Evolutionary conservation across 1,140 invertebrate genomes (phyloP).

Genomic region (Sipha flava): DNA sequence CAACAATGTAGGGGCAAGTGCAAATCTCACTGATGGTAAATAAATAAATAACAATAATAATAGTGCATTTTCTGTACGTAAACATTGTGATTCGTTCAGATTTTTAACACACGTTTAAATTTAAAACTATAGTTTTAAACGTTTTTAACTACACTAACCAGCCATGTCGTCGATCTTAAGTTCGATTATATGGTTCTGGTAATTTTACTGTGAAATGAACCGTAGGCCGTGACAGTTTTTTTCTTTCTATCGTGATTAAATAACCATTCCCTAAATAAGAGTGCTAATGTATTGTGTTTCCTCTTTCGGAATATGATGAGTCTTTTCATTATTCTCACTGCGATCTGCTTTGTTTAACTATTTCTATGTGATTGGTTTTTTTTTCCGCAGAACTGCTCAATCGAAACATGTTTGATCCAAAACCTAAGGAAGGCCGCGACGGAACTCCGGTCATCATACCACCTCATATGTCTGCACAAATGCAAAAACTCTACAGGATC

Average conservation of each 20-base stretch:
- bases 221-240: constrained; percentile 22
- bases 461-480: constrained; percentile 61
- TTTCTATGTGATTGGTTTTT: no score
- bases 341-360: no score
- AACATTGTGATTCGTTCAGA: no score
- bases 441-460: constrained; percentile 72
- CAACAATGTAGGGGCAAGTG: constrained; percentile 48
- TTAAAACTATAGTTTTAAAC: not conserved
- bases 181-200: not conserved
- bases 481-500: constrained; percentile 72
- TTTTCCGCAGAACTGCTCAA: constrained; percentile 66
- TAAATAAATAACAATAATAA: constrained; percentile 1
- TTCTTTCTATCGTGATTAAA: not conserved
- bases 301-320: no score
- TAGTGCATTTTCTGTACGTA: not conserved
- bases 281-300: not conserved
- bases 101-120: not conserved
- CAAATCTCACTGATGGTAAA: constrained; percentile 62
- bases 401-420: constrained; percentile 69
- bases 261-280: not conserved
- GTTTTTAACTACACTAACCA: not conserved
- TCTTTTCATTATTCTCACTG: not conserved
- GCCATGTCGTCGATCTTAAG: not conserved
- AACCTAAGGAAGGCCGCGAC: constrained; percentile 63
- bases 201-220: constrained; percentile 19